These are phyloP conservation scores for Gonatopus flavifemur DNA, from an alignment of 1,140 invertebrate genomes.

Conservation along the genomic window DNA sequence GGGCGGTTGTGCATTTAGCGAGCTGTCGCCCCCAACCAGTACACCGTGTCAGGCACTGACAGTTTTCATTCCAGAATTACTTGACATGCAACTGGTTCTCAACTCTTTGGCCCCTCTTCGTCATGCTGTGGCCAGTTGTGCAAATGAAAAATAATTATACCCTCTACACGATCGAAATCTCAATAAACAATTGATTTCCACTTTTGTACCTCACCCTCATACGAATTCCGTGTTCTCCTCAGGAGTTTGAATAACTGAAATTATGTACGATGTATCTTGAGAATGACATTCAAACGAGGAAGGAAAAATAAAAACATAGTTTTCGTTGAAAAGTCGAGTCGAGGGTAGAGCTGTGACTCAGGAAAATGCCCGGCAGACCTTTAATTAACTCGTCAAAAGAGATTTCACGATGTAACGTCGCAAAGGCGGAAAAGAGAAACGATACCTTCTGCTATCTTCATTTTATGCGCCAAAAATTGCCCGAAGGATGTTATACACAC, in stretches of 20 bases:
- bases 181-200: no score
- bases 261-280: no score
- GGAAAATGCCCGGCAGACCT: slow-evolving; percentile 10
- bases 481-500: background rate
- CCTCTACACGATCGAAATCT: no score
- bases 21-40: slow-evolving; percentile 44
- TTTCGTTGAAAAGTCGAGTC: slow-evolving; percentile 2
- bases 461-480: slow-evolving; percentile 18
- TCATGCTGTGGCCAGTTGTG: no score
- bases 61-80: slow-evolving; percentile 47
- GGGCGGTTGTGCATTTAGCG: slow-evolving; percentile 44
- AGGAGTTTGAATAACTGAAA: no score
- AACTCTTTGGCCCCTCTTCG: slow-evolving; percentile 30
- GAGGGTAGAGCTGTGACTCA: background rate
- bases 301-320: no score
- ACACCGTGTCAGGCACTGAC: slow-evolving; percentile 39
- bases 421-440: slow-evolving; percentile 15
- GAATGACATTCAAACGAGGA: no score
- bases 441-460: slow-evolving; percentile 13
- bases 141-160: background rate
- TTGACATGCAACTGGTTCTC: slow-evolving; percentile 37
- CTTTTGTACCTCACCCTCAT: no score
- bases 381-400: slow-evolving; percentile 37
- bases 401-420: slow-evolving; percentile 19
- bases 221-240: no score